These are phyloP conservation scores for Periparus ater DNA, from an alignment of 2,797 vertebrate genomes.

Conservation along the genomic window DNA sequence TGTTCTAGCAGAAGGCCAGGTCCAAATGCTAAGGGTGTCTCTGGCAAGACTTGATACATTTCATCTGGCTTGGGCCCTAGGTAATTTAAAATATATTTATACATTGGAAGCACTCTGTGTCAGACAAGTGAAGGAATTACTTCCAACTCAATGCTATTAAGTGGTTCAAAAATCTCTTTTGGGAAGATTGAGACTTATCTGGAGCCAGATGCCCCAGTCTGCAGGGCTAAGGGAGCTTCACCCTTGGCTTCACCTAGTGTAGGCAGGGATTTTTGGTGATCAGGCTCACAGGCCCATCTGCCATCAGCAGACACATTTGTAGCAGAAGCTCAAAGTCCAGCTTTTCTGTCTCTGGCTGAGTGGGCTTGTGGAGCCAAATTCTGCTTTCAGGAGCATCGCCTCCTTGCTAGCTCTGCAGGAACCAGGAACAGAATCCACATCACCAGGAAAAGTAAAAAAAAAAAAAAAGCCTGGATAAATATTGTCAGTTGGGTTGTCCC, in stretches of 20 bases:
- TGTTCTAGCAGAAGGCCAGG: slow-evolving; percentile 35
- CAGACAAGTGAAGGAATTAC: slow-evolving; percentile 18
- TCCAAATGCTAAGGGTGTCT: slow-evolving; percentile 15
- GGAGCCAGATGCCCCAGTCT: not conserved
- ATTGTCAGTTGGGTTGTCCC: not conserved
- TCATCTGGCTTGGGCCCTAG: slow-evolving; percentile 16
- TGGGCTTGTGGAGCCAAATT: not conserved
- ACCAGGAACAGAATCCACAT: not conserved
- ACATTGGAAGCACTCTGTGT: not conserved
- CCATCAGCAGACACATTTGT: not conserved
- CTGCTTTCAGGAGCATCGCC: not conserved
- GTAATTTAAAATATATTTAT: slow-evolving; percentile 46
- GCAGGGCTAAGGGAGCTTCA: not conserved
- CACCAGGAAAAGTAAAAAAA: not conserved
- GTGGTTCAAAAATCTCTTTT: not conserved
- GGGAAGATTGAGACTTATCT: slow-evolving; percentile 2
- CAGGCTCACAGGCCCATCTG: not conserved
- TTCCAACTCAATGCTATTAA: slow-evolving; percentile 27
- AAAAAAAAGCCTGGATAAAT: not conserved
- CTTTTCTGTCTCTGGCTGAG: not conserved
- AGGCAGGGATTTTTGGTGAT: not conserved
- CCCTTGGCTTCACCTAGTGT: not conserved
- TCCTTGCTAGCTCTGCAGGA: not conserved
- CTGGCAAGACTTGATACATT: slow-evolving; percentile 44
- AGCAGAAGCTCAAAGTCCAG: not conserved